Conservation (phyloP, 1,140 invertebrate genomes). For the Pogonomyrmex barbatus region DNA sequence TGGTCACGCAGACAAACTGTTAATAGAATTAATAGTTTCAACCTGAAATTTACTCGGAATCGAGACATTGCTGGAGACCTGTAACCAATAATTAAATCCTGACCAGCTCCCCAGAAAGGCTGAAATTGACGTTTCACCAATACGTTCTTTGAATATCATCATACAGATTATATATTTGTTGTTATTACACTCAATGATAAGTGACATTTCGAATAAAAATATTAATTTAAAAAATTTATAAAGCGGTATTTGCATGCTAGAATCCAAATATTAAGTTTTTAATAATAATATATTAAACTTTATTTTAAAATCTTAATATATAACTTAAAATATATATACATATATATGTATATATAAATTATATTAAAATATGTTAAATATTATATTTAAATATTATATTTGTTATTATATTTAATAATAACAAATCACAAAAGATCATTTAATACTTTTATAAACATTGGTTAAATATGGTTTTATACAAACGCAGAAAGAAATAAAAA, state of each 20-base stretch:
- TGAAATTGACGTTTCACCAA: constrained; percentile 67
- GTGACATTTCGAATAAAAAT: background rate
- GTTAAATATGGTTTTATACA: background rate
- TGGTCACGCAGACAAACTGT: constrained; percentile 61
- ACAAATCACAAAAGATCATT: background rate
- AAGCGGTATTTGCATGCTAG: background rate
- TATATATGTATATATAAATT: background rate
- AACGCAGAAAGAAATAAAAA: background rate
- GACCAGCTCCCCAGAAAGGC: constrained; percentile 56
- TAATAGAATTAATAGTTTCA: constrained; percentile 71
- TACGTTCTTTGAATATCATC: constrained; percentile 20
- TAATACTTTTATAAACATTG: background rate
- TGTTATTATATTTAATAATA: no score
- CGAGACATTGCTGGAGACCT: constrained; percentile 48
- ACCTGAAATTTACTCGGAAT: constrained; percentile 66
- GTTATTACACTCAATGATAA: background rate
- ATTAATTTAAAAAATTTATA: background rate
- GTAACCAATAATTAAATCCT: constrained; percentile 70
- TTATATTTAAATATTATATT: no score
- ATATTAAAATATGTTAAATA: no score
- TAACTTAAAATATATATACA: background rate
- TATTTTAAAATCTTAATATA: background rate
- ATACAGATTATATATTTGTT: constrained; percentile 15
- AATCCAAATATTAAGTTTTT: background rate
- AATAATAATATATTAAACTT: background rate